Base-by-base conservation (phyloP, 2,888 invertebrate genomes). In the Dromius quadrimaculatus region DNA sequence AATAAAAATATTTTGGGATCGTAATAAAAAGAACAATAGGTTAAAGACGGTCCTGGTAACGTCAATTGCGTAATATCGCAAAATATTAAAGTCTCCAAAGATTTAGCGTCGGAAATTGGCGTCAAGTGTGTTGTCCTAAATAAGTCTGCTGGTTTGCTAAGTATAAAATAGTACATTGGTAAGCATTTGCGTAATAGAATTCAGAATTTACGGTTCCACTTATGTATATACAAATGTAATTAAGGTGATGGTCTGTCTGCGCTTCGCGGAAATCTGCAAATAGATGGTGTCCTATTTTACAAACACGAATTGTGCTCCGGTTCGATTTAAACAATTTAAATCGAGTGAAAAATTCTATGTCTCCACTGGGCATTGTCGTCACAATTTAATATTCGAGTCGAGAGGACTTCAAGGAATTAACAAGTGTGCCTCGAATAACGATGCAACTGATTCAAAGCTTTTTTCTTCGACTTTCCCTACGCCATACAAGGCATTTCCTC, bases 211-310 rank as follows among this genome's bases (percentile, higher is more conserved):
- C 50, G 50, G 50, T 28, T 43, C 17, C 62, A 62, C 61, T 43
- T 43, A 62, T 28, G 43, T 28, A 41, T 47, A 64, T 64, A 64
- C 32, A 47, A 11, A 9, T 66, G 45, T 68, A 68, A 68, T 68
- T 68, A 68, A 68, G 68, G 66, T 66, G 66, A 43, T 43, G 32
- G 43, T 13, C 23, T 23, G 68, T 57, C 36, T 68, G 28, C 41
- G 45, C 43, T 68, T 68, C 68, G 59, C 9, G 43, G 68, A 68
- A 68, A 22, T 68, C 68, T 54, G 57, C 45, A 68, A 68, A 68
- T 68, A 68, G 68, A 19, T 11, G 20, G 19, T 68, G 68, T 59
- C 59, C 68, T 32, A 68, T 68, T 57, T 65, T 34, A 36, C 41
- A 15, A 23, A 28, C 28, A 54, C 50, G 50, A 54, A 47, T n/a